Evolutionary conservation across 2,888 invertebrate species (phyloP).

Genomic region (Aphodius sticticus): DNA sequence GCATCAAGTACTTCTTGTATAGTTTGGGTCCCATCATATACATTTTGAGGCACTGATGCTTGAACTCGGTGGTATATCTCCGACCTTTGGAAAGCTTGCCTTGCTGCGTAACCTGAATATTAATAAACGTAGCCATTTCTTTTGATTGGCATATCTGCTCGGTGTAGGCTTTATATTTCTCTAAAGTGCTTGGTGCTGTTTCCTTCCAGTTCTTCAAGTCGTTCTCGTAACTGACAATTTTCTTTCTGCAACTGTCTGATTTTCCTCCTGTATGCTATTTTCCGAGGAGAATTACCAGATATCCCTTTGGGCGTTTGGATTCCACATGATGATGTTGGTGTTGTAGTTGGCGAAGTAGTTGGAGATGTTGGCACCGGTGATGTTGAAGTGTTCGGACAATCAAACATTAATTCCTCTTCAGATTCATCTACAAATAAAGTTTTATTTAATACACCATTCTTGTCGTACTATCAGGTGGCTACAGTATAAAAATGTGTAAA

Average conservation of each 20-base stretch:
- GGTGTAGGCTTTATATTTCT: conserved; percentile 4
- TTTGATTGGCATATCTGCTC: conserved; percentile 4
- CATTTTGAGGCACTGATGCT: background rate
- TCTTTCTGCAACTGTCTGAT: background rate
- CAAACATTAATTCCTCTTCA: background rate
- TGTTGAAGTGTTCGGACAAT: background rate
- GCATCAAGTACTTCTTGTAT: background rate
- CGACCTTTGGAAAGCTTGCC: background rate
- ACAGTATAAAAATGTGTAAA: too few species aligned
- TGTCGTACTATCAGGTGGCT: background rate
- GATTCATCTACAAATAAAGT: background rate
- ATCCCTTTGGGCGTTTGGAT: background rate
- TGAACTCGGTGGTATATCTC: background rate
- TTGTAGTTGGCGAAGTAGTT: background rate
- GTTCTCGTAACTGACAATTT: background rate
- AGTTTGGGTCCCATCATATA: conserved; percentile 12
- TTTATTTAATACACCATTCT: conserved; percentile 4
- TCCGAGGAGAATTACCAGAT: background rate
- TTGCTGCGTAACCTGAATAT: conserved; percentile 11
- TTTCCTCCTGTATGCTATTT: background rate
- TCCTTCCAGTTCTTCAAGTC: background rate
- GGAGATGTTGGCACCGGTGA: background rate
- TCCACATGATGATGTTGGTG: background rate
- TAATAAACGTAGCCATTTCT: conserved; percentile 10
- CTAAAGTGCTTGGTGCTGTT: background rate